phyloP scores from a whole-genome alignment of 1,140 invertebrate genomes.

The Drosophila orosa region DNA sequence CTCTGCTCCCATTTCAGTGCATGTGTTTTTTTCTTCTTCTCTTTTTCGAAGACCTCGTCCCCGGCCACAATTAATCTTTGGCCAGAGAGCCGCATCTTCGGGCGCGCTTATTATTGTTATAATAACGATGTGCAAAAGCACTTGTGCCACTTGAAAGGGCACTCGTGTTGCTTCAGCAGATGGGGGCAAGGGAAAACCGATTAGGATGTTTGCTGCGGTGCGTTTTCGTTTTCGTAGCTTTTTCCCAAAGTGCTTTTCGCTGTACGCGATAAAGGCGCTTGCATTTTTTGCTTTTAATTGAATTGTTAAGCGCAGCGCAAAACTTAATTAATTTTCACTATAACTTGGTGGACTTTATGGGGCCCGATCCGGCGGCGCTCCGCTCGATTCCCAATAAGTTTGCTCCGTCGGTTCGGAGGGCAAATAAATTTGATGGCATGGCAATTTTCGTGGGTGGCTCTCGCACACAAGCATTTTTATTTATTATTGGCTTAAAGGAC shows the following conservation, averaged over 20 bases:
- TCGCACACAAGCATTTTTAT: slow-evolving; percentile 72
- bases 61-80: slow-evolving; percentile 79
- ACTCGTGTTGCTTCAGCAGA: slow-evolving; percentile 42
- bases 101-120: slow-evolving; percentile 80
- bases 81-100: slow-evolving; percentile 53
- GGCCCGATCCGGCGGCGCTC: not conserved
- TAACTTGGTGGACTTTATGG: slow-evolving; percentile 80
- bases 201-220: slow-evolving; percentile 20
- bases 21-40: slow-evolving; percentile 15
- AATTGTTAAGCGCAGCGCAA: slow-evolving; percentile 82
- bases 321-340: slow-evolving; percentile 81
- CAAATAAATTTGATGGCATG: slow-evolving; percentile 70
- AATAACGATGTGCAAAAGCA: slow-evolving; percentile 84
- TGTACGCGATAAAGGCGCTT: slow-evolving; percentile 71
- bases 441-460: slow-evolving; percentile 72
- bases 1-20: slow-evolving; percentile 64
- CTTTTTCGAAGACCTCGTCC: slow-evolving; percentile 42
- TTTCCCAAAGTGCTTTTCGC: slow-evolving; percentile 76
- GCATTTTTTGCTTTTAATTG: slow-evolving; percentile 72
- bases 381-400: slow-evolving; percentile 59
- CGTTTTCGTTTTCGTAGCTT: slow-evolving; percentile 25
- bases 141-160: slow-evolving; percentile 78
- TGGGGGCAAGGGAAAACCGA: slow-evolving; percentile 4
- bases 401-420: slow-evolving; percentile 23
- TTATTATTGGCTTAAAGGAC: slow-evolving; percentile 81